These are phyloP conservation scores for Peromyscus aztecus DNA, from an alignment of 2,797 vertebrate species.

Conservation along the genomic window DNA sequence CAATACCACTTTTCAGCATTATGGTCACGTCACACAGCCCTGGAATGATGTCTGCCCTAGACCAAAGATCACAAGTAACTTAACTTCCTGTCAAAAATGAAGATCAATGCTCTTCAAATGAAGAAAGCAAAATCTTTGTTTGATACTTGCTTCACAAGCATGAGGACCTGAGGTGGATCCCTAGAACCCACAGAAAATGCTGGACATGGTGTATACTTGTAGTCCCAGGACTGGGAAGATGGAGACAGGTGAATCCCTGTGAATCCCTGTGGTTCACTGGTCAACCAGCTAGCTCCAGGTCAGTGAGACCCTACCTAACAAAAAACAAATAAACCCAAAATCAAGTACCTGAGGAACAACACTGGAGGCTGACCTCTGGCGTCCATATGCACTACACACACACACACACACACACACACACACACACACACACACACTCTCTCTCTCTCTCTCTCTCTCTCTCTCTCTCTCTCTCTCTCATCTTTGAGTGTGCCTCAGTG, in stretches of 20 bases:
- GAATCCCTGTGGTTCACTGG: neutral
- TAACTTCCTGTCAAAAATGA: neutral
- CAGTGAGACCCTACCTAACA: neutral
- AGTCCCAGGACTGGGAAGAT: neutral
- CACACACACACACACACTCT: no score
- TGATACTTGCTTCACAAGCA: neutral
- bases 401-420: neutral
- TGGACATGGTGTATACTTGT: neutral
- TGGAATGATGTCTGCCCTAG: neutral
- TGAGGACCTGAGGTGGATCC: neutral
- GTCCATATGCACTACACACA: neutral
- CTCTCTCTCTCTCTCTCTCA: neutral
- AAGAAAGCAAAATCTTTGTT: neutral
- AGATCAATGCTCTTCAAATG: neutral
- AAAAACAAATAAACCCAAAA: neutral
- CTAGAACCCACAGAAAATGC: neutral
- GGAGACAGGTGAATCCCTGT: neutral
- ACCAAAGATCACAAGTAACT: neutral
- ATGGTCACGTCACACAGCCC: neutral
- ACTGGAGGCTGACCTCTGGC: neutral
- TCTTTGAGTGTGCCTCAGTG: neutral
- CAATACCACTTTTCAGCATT: neutral
- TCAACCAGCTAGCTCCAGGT: neutral
- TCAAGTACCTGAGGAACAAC: neutral
- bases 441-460: no score